Conservation (phyloP, 2,113 vertebrate species). For the Myodes glareolus region DNA sequence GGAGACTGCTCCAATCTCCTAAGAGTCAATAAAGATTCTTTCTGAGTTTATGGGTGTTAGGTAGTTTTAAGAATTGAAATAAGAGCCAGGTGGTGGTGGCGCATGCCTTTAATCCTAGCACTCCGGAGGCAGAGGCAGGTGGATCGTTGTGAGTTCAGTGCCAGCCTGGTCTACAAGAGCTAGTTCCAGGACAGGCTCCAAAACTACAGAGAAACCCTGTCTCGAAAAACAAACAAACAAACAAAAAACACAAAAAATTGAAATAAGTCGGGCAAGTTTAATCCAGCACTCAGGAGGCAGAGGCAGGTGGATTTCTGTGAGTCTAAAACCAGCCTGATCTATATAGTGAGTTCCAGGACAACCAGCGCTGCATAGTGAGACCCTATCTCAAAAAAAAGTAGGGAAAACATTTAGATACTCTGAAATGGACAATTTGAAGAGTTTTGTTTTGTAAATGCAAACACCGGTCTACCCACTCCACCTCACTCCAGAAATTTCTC, state of each 20-base stretch:
- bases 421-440: constrained; percentile 33
- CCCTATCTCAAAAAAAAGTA: neutral
- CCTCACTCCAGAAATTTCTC: constrained; percentile 11
- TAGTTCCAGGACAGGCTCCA: neutral
- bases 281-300: neutral
- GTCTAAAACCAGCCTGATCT: neutral
- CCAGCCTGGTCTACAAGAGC: neutral
- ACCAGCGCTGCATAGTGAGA: neutral
- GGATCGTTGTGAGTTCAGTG: neutral
- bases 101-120: neutral
- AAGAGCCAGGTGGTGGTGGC: neutral
- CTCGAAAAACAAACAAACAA: neutral
- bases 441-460: neutral
- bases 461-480: neutral
- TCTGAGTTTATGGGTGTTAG: neutral
- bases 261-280: neutral
- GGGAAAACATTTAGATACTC: neutral
- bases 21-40: neutral
- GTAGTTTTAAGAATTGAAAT: constrained; percentile 9
- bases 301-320: neutral
- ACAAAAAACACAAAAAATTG: too few relatives aligned
- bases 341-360: neutral
- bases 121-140: neutral
- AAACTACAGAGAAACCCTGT: neutral
- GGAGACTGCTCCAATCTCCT: neutral